Evolutionary conservation across 1,140 invertebrate genomes (phyloP).

Genomic region (Heliconius hermathena): DNA sequence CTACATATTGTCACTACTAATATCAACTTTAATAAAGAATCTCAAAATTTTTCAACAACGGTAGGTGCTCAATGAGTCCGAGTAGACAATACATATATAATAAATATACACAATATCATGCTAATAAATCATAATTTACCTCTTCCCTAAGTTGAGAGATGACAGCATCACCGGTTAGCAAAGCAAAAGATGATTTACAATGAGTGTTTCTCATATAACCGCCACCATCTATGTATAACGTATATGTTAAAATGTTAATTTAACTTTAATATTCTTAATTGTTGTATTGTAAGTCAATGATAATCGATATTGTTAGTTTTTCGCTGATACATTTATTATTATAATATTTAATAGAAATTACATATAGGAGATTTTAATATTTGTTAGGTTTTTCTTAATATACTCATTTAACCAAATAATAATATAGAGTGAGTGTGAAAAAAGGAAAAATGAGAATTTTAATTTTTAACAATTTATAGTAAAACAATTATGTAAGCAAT

Average conservation of each 20-base stretch:
- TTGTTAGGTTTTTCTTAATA: too few relatives aligned
- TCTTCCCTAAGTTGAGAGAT: conserved; percentile 71
- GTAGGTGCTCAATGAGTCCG: background rate
- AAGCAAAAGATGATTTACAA: conserved; percentile 80
- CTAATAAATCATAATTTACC: conserved; percentile 53
- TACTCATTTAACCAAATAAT: too few relatives aligned
- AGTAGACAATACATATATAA: background rate
- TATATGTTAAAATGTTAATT: background rate
- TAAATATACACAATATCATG: conserved; percentile 14
- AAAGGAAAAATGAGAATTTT: background rate
- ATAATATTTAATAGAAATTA: background rate
- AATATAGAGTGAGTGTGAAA: background rate
- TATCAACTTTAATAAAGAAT: background rate
- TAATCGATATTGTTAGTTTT: background rate
- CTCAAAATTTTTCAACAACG: background rate
- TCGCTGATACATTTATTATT: background rate
- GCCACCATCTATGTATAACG: conserved; percentile 77
- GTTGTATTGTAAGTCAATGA: background rate
- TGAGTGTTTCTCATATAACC: conserved; percentile 82
- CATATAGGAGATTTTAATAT: too few relatives aligned
- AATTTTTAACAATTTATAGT: background rate
- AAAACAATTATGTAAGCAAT: background rate
- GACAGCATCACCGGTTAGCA: conserved; percentile 76
- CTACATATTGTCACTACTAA: too few relatives aligned
- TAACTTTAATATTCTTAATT: background rate